These are phyloP conservation scores for Kryptolebias marmoratus DNA, from an alignment of 2,113 vertebrate genomes.

Conservation along the genomic window DNA sequence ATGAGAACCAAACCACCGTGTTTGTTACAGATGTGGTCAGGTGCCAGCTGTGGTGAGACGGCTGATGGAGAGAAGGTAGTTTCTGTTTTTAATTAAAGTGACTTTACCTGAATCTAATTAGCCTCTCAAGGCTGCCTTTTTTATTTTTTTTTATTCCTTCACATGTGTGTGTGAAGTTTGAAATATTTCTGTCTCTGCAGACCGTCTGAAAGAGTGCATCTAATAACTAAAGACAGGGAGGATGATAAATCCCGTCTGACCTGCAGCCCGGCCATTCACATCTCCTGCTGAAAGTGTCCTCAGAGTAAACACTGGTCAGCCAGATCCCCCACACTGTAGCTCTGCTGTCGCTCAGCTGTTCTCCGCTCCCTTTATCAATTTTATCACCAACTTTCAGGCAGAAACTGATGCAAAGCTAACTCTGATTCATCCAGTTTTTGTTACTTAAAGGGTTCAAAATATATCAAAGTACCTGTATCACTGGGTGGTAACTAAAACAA, in stretches of 20 bases:
- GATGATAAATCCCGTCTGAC: constrained; percentile 75
- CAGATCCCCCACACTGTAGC: constrained; percentile 69
- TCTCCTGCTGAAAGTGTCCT: constrained; percentile 70
- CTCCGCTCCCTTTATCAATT: constrained; percentile 50
- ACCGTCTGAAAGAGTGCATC: constrained; percentile 64
- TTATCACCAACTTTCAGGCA: constrained; percentile 66
- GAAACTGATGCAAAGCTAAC: constrained; percentile 13
- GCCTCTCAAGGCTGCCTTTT: background rate
- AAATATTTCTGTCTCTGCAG: constrained; percentile 63
- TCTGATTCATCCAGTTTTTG: constrained; percentile 24
- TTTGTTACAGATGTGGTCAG: constrained; percentile 73
- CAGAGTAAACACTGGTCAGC: constrained; percentile 77
- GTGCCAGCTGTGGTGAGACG: constrained; percentile 63
- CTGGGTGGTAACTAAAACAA: too few relatives aligned
- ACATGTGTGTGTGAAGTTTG: constrained; percentile 39
- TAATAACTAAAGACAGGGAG: constrained; percentile 70
- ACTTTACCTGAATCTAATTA: constrained; percentile 39
- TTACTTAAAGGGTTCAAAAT: constrained; percentile 36
- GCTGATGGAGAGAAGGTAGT: constrained; percentile 43
- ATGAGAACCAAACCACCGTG: constrained; percentile 75
- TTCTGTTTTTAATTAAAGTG: constrained; percentile 39
- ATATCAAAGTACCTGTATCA: background rate
- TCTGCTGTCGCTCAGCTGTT: constrained; percentile 68
- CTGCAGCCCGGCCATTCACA: constrained; percentile 62
- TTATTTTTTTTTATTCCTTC: constrained; percentile 26